Evolutionary conservation across 1,140 invertebrate genomes (phyloP), one percentile per base, ranked within the genome.

Genomic region (Condylostylus longicornis): DNA sequence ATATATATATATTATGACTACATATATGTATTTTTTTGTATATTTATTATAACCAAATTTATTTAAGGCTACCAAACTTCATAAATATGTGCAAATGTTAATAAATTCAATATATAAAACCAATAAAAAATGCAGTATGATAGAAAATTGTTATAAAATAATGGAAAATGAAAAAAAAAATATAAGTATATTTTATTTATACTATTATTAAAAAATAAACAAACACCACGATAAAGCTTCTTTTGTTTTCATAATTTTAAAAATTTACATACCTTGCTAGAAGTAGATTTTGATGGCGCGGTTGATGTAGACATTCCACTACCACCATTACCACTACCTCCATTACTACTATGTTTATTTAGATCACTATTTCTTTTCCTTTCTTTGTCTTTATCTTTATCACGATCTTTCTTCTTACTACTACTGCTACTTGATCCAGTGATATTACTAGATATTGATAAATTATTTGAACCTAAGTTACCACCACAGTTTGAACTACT

Each of bases 381-480:
- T 55, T 64, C 54, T 49, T 57, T 42, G 21, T 46, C 44, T 42
- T 52, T 51, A 25, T 59, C 56, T 15, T 56, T 53, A 38, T 65
- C 64, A 45, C 66, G 65, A 63, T 69, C 66, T 58, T 69, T 68
- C 42, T 68, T 65, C 53, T 58, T 70, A 47, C 54, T 67, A 53
- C 59, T 60, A 54, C 48, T 47, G 41, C 47, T 45, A 18, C 37
- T 32, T 64, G 61, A 50, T 61, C 58, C 35, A 12, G 27, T 25
- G 30, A 28, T 9, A 38, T 13, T 12, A 35, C 30, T 15, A 32
- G 3, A 4, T 15, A 8, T 15, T 10, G 10, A 14, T 31, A 17
- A 4, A 8, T 17, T 31, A 5, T 31, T 8, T 15, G 9, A 9
- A 31, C 10, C 13, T 15, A 31, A 10, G 33, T 35, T 22, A 5